Evolutionary conservation across 2,888 invertebrate species (phyloP).

Genomic region (Oligia latruncula): DNA sequence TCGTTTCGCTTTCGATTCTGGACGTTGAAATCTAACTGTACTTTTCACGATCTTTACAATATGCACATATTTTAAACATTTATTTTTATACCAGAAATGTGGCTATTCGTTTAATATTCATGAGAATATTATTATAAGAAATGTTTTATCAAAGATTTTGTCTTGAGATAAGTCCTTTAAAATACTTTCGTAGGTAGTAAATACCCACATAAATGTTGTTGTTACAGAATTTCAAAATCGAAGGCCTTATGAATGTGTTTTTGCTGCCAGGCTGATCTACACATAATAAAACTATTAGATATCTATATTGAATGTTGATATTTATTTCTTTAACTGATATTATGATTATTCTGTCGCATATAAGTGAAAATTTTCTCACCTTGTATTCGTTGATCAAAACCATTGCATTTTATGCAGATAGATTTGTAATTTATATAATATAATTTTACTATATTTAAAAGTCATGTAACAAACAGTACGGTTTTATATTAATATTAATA

Average conservation of each 20-base stretch:
- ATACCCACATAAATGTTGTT: neutral
- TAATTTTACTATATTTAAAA: slow-evolving; percentile 39
- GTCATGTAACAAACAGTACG: slow-evolving; percentile 52
- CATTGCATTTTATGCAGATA: slow-evolving; percentile 47
- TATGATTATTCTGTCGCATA: slow-evolving; percentile 39
- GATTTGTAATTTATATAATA: slow-evolving; percentile 32
- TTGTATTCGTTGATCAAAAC: slow-evolving; percentile 46
- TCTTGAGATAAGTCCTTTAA: neutral
- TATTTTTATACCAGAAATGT: slow-evolving; percentile 14
- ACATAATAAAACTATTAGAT: slow-evolving; percentile 35
- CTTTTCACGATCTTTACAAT: slow-evolving; percentile 53
- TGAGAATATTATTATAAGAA: neutral
- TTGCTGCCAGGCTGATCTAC: slow-evolving; percentile 52
- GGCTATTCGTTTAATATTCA: slow-evolving; percentile 7
- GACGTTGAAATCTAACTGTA: slow-evolving; percentile 58
- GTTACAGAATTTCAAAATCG: slow-evolving; percentile 39
- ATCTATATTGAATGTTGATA: slow-evolving; percentile 39
- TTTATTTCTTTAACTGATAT: slow-evolving; percentile 38
- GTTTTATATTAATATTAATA: slow-evolving; percentile 46
- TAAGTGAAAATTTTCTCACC: slow-evolving; percentile 1
- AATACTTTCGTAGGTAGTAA: neutral
- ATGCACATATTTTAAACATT: slow-evolving; percentile 51
- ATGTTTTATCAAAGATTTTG: neutral
- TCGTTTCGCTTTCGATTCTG: slow-evolving; percentile 71
- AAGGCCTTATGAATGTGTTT: slow-evolving; percentile 47